Conservation (phyloP, 1,140 invertebrate species). For the Argopecten irradians region DNA sequence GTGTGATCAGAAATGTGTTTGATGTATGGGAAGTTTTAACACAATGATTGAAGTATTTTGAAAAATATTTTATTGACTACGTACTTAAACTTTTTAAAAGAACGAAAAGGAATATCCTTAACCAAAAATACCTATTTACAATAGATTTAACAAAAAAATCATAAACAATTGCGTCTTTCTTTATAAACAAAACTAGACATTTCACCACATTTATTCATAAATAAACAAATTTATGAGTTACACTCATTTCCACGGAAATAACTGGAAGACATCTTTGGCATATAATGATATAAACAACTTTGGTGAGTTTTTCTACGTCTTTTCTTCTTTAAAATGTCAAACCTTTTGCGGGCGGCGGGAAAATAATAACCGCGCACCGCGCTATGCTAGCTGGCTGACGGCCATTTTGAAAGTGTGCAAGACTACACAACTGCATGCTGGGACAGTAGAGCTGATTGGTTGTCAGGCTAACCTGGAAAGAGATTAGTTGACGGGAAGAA, state of each 20-base stretch:
- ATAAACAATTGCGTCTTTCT: conserved; percentile 22
- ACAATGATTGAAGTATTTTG: background rate
- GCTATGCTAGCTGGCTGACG: background rate
- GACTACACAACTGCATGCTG: conserved; percentile 20
- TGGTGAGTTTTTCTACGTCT: background rate
- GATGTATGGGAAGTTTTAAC: background rate
- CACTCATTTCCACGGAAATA: conserved; percentile 12
- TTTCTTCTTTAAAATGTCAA: background rate
- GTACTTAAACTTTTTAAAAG: conserved; percentile 10
- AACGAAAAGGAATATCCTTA: conserved; percentile 22
- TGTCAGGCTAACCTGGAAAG: conserved; percentile 6
- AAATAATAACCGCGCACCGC: background rate
- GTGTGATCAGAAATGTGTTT: background rate
- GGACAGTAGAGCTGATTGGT: background rate
- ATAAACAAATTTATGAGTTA: conserved; percentile 23
- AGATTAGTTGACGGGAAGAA: conserved; percentile 9
- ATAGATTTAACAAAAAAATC: conserved; percentile 9
- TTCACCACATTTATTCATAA: conserved; percentile 14
- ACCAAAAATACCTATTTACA: conserved; percentile 18
- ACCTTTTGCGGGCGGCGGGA: background rate
- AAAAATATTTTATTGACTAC: conserved; percentile 23
- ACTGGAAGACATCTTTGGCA: conserved; percentile 20
- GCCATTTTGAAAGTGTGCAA: conserved; percentile 4
- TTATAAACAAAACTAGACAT: conserved; percentile 16
- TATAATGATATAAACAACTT: conserved; percentile 11